Evolutionary conservation across 2,888 invertebrate genomes (phyloP).

Genomic region (Epiblema foenella): DNA sequence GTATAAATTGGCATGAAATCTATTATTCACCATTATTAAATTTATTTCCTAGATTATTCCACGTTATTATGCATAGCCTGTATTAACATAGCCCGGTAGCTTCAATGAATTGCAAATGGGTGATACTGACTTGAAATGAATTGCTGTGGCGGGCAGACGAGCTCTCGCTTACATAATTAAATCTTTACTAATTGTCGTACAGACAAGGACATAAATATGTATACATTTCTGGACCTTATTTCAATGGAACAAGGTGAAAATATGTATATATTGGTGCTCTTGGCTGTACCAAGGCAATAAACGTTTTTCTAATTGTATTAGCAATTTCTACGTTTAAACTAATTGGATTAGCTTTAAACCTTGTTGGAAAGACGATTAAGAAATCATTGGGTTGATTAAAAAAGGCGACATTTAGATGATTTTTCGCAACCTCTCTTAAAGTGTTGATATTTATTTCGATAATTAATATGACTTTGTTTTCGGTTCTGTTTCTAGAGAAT

Average conservation of each 20-base stretch:
- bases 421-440: too few species aligned
- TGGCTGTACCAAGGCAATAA: constrained; percentile 14
- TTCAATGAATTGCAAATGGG: constrained; percentile 33
- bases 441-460: too few species aligned
- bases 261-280: too few species aligned
- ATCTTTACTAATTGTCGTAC: constrained; percentile 10
- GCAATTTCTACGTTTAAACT: neutral
- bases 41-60: constrained; percentile 25
- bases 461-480: too few species aligned
- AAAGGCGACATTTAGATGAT: too few species aligned
- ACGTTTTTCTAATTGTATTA: constrained; percentile 8
- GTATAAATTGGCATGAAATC: neutral
- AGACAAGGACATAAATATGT: too few species aligned
- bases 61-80: constrained; percentile 24
- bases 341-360: neutral
- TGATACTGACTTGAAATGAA: constrained; percentile 26
- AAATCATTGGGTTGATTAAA: too few species aligned
- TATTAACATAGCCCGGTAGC: neutral
- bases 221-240: too few species aligned
- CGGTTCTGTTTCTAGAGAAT: too few species aligned
- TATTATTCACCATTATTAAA: constrained; percentile 6
- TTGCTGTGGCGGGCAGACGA: neutral
- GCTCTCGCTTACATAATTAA: constrained; percentile 18
- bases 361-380: too few species aligned
- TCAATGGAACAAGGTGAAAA: too few species aligned